These are phyloP conservation scores for Rhabdophis nuchalis DNA, from an alignment of 2,797 vertebrate genomes.

Conservation along the genomic window DNA sequence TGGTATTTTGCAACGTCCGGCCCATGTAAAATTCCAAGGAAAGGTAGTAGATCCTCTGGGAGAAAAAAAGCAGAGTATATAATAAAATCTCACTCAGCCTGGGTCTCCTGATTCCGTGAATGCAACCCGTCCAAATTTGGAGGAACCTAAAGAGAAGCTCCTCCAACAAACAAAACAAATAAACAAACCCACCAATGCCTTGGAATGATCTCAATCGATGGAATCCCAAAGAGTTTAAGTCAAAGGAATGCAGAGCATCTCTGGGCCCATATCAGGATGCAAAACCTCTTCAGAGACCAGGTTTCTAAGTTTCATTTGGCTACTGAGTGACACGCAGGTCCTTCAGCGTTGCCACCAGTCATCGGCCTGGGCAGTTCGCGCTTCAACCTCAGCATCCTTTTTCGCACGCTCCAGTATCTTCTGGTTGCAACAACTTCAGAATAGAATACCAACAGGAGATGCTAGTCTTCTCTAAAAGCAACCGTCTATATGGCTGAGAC, in stretches of 20 bases:
- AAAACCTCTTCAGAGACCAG: background rate
- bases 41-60: slow-evolving; percentile 94
- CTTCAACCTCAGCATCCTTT: too few species aligned
- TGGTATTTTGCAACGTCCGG: slow-evolving; percentile 91
- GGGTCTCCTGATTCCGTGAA: background rate
- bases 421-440: too few species aligned
- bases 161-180: background rate
- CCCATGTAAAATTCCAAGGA: slow-evolving; percentile 99
- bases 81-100: background rate
- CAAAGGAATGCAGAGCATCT: background rate
- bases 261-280: background rate
- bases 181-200: background rate
- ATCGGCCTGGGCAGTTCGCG: too few species aligned
- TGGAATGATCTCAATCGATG: background rate
- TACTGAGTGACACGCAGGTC: background rate
- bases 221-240: background rate
- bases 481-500: background rate
- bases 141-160: background rate
- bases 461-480: background rate
- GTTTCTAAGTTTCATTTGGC: background rate
- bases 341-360: too few species aligned
- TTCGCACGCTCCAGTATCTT: too few species aligned
- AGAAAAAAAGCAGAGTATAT: slow-evolving; percentile 2
- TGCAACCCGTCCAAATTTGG: background rate
- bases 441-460: too few species aligned